A percentile compares a stretch with the other conserved stretches of the same genome.
phyloP scores from a whole-genome alignment of 1,140 invertebrate species.

The Psix sp. region DNA sequence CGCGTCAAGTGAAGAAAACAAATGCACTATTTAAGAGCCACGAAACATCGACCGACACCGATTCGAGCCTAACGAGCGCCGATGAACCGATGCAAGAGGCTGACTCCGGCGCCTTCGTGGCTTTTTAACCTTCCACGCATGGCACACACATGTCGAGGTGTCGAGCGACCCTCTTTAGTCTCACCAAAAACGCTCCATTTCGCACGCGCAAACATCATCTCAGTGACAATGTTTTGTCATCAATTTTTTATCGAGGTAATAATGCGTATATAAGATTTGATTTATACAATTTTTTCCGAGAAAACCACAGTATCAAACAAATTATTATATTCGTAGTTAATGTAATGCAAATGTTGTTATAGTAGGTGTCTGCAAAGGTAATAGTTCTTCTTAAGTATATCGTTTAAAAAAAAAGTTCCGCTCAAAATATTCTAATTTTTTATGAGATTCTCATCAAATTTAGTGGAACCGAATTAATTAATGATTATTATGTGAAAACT shows the following conservation, averaged over 20 bases:
- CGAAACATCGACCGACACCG: constrained; percentile 50
- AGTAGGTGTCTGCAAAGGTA: too few species aligned
- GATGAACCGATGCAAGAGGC: constrained; percentile 19
- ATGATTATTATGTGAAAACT: too few species aligned
- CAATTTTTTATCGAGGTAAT: constrained; percentile 1
- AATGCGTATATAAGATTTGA: too few species aligned
- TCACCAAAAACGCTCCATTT: constrained; percentile 63
- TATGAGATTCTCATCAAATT: too few species aligned
- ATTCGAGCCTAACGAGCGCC: constrained; percentile 51
- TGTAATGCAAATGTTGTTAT: too few species aligned
- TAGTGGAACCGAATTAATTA: too few species aligned
- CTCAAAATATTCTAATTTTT: too few species aligned
- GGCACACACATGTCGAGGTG: constrained; percentile 75
- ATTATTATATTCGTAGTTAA: too few species aligned
- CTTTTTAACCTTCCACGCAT: constrained; percentile 73
- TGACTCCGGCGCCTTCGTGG: constrained; percentile 60
- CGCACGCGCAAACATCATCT: constrained; percentile 61
- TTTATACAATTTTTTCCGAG: too few species aligned
- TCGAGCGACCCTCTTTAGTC: constrained; percentile 62
- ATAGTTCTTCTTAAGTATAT: too few species aligned
- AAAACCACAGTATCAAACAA: too few species aligned
- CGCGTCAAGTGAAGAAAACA: constrained; percentile 57
- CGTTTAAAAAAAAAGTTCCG: too few species aligned
- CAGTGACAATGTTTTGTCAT: constrained; percentile 58
- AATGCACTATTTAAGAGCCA: constrained; percentile 68